Conservation (phyloP, 2,797 vertebrate genomes). For the Scolopax rusticola region DNA sequence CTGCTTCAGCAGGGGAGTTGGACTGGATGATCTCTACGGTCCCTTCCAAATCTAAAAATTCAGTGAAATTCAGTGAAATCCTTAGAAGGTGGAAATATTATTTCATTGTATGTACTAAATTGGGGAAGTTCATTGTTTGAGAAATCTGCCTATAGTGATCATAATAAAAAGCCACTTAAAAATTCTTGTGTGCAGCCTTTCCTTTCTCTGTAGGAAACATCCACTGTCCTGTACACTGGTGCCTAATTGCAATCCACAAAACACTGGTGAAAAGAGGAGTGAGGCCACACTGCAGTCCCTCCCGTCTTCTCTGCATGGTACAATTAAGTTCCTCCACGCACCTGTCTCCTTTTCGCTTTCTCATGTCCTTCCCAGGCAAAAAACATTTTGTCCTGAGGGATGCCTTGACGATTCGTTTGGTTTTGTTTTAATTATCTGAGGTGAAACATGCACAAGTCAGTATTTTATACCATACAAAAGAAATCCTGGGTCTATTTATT, state of each 20-base stretch:
- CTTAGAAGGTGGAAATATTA: background rate
- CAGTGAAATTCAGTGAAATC: too few species aligned
- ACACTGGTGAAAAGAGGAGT: background rate
- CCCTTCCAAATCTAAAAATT: too few species aligned
- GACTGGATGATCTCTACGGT: too few species aligned
- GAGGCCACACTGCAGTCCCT: background rate
- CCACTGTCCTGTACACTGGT: background rate
- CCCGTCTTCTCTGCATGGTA: background rate
- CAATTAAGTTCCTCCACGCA: constrained; percentile 22
- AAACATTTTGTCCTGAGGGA: constrained; percentile 4
- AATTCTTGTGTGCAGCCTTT: background rate
- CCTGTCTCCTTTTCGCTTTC: constrained; percentile 38
- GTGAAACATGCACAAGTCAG: background rate
- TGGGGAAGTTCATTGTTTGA: background rate
- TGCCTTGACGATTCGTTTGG: background rate
- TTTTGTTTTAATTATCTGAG: constrained; percentile 25
- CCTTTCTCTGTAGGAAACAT: background rate
- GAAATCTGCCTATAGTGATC: background rate
- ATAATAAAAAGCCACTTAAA: background rate
- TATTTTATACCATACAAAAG: background rate
- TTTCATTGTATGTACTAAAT: background rate
- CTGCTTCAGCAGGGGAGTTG: too few species aligned
- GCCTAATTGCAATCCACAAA: constrained; percentile 19
- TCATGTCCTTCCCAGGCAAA: constrained; percentile 26
- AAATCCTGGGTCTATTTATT: background rate